These are phyloP conservation scores for Glossosoma conforme DNA, from an alignment of 1,140 invertebrate genomes.

Conservation along the genomic window DNA sequence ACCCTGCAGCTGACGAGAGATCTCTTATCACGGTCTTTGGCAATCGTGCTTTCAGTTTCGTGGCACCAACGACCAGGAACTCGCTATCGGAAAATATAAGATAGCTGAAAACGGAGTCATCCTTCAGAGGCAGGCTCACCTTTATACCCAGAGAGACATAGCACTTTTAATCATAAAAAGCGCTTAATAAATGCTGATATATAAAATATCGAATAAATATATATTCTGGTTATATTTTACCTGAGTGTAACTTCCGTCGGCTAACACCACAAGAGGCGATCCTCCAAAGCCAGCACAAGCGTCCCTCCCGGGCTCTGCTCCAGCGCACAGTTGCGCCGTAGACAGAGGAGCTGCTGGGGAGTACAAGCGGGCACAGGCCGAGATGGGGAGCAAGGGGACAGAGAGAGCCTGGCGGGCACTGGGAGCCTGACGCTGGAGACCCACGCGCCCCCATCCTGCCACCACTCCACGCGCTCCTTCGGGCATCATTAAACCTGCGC, in stretches of 20 bases:
- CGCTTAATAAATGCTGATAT: too few species aligned
- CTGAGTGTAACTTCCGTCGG: slow-evolving; percentile 56
- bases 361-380: slow-evolving; percentile 51
- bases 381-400: slow-evolving; percentile 50
- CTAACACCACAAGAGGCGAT: slow-evolving; percentile 56
- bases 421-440: slow-evolving; percentile 37
- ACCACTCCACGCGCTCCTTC: slow-evolving; percentile 35
- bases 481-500: slow-evolving; percentile 39
- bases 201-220: too few species aligned
- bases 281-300: slow-evolving; percentile 68
- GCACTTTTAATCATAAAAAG: too few species aligned
- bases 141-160: too few species aligned
- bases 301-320: slow-evolving; percentile 59
- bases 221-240: too few species aligned
- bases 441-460: slow-evolving; percentile 50
- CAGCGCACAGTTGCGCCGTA: slow-evolving; percentile 62
- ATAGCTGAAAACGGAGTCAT: too few species aligned
- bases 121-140: too few species aligned
- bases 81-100: too few species aligned
- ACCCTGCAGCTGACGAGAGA: too few species aligned
- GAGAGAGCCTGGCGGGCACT: slow-evolving; percentile 46
- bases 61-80: too few species aligned
- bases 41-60: too few species aligned
- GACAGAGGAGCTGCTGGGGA: slow-evolving; percentile 51
- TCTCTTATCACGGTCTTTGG: too few species aligned